Base-by-base conservation (phyloP, 1,140 invertebrate genomes). In the Antheraea mylitta region DNA sequence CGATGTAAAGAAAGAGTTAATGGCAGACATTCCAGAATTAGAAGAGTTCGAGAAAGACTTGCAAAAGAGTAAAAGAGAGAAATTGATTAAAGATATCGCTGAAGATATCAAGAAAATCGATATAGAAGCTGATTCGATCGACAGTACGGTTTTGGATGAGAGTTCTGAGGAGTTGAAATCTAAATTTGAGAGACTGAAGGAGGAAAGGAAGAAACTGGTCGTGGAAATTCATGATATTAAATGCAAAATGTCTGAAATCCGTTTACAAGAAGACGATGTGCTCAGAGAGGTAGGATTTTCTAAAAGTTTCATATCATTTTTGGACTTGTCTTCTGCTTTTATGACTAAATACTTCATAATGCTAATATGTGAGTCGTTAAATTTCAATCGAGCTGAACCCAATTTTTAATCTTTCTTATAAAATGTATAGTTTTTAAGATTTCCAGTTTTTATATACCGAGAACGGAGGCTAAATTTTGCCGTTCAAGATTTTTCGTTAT, bases 251-350 rank as follows among this genome's bases (percentile, higher is more conserved):
- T 93, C 94, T 0, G 96, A 97, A 78, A 95, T 97, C 64, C 95
- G 97, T 80, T 94, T 94, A 19, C 96, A 97, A 80, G 96, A 97
- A 80, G 96, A 97, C 83, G 97, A 98, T 88, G 95, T 97, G 19
- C 93, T 96, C 42, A 93, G 96, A 93, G 96, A 97, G 94, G 97
- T 97, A 90, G 85, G 79, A 79, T 4, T 37, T 30, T 1, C 22
- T 30, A 30, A 30, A 2, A 30, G 1, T 30, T 30, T 4, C 4
- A 2, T 30, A 30, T 30, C 1, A 30, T 30, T 30, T 30, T 30
- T 30, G 22, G 22, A 30, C 4, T 30, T 30, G 22, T 30, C 22
- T 30, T 30, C 22, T 30, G 22, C 22, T 30, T 30, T 4, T 30
- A 30, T 4, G 22, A 30, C 22, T 30, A 30, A 30, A 30, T 30